Base-by-base conservation (phyloP, 1,140 invertebrate genomes). In the Drosophila leontia region DNA sequence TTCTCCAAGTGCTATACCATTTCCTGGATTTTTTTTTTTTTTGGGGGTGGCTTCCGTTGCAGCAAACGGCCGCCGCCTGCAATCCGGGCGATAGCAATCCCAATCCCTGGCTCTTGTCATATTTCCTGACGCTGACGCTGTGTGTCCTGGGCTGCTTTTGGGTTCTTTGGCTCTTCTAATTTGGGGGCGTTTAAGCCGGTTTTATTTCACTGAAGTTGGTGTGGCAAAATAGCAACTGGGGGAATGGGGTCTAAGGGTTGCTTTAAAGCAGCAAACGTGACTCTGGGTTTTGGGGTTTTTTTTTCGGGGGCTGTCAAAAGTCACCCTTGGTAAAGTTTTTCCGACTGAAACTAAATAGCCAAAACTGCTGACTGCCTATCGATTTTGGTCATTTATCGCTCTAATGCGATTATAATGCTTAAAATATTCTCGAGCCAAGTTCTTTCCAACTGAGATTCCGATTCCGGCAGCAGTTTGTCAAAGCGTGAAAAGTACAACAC, bases 391-490 rank as follows among this genome's bases (percentile, higher is more conserved):
- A 88, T 85, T 85, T 88, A 88, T 90, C 78, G 85, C 78, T 75
- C 56, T 90, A 90, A 88, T 88, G 81, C 85, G 85, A 88, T 88
- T 88, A 88, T 88, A 90, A 88, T 79, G 78, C 85, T 72, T 63
- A 68, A 80, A 65, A 84, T 87, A 88, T 81, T 68, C 78, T 44
- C 42, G 5, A 69, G 45, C 51, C n/a, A 67, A 80, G 57, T 64
- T 62, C 67, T 42, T n/a, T 51, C 61, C 29, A 15, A 34, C 84
- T 69, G 84, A 84, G 84, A 90, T 81, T 90, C 65, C 35, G 53
- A 13, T 39, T 56, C 34, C 44, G 17, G 35, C 53, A 39, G 53
- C 61, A 77, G 80, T 88, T 70, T 67, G 84, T 80, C 76, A 83
- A 88, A 88, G 84, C 80, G 83, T 87, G 83, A 83, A 88, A 87